A percentile compares a stretch with the other conserved stretches of the same genome.
Conservation (phyloP, 2,113 vertebrate genomes). For the Chaenogobius annularis region DNA sequence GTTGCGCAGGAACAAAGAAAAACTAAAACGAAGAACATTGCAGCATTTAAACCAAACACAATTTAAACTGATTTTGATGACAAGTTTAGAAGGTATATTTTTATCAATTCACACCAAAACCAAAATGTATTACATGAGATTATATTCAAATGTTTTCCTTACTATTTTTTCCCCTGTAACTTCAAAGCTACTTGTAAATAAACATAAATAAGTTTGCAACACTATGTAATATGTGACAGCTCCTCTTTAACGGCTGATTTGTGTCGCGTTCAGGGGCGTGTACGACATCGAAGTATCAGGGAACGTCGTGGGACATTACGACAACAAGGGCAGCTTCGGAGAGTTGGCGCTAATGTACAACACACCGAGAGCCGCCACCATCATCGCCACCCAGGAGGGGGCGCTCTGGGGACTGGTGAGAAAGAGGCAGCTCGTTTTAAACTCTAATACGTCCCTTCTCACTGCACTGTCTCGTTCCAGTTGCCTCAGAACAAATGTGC, state of each 20-base stretch:
- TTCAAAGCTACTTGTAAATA: not conserved
- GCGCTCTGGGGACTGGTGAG: slow-evolving; percentile 94
- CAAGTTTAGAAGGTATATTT: too few species aligned
- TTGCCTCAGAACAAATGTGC: not conserved
- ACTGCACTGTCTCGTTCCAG: too few species aligned
- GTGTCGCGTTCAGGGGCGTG: slow-evolving; percentile 80
- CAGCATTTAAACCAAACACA: too few species aligned
- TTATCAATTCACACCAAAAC: too few species aligned
- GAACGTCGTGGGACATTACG: slow-evolving; percentile 88
- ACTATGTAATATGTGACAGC: not conserved
- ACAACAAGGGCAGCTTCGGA: slow-evolving; percentile 97
- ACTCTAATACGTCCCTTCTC: not conserved
- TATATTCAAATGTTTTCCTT: too few species aligned
- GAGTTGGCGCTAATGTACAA: slow-evolving; percentile 99
- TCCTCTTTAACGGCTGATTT: not conserved
- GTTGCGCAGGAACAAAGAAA: too few species aligned
- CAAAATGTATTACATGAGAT: too few species aligned
- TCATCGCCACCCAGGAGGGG: slow-evolving; percentile 90
- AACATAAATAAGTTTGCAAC: too few species aligned
- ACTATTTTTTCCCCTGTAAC: not conserved
- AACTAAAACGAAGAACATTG: too few species aligned
- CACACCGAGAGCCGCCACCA: slow-evolving; percentile 95
- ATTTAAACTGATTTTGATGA: too few species aligned
- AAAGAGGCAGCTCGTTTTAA: slow-evolving; percentile 43
- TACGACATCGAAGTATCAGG: slow-evolving; percentile 91